phyloP scores from a whole-genome alignment of 2,113 vertebrate genomes.

The Rynchops niger region DNA sequence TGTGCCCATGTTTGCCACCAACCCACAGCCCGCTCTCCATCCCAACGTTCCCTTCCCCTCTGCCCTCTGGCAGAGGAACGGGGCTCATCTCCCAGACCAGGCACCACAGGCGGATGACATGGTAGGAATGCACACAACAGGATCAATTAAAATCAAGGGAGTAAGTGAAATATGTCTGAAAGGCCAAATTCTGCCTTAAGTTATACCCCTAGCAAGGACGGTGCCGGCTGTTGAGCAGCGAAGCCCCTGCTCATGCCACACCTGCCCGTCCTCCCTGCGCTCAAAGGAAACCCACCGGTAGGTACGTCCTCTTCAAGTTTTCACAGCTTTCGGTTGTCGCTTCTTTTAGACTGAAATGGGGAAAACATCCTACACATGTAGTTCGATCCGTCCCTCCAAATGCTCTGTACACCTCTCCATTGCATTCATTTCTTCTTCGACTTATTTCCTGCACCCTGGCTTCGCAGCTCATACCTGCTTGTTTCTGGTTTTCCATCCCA shows the following conservation, averaged over 20 bases:
- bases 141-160: neutral
- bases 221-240: neutral
- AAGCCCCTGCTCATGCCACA: neutral
- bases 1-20: neutral
- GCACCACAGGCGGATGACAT: neutral
- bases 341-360: neutral
- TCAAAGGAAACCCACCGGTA: neutral
- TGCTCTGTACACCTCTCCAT: neutral
- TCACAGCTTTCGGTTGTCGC: neutral
- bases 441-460: neutral
- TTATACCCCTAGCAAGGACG: fast-evolving
- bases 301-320: neutral
- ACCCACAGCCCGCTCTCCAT: neutral
- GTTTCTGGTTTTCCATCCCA: neutral
- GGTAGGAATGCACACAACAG: neutral
- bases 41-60: neutral
- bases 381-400: too few species aligned
- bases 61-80: neutral
- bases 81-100: neutral
- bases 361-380: neutral
- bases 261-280: neutral
- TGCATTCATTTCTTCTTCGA: fast-evolving
- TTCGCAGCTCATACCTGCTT: neutral
- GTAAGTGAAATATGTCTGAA: neutral
- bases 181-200: neutral